Evolutionary conservation across 2,888 invertebrate species (phyloP), one percentile per base, ranked within the genome.

Genomic region (Cantharis flavilabris): DNA sequence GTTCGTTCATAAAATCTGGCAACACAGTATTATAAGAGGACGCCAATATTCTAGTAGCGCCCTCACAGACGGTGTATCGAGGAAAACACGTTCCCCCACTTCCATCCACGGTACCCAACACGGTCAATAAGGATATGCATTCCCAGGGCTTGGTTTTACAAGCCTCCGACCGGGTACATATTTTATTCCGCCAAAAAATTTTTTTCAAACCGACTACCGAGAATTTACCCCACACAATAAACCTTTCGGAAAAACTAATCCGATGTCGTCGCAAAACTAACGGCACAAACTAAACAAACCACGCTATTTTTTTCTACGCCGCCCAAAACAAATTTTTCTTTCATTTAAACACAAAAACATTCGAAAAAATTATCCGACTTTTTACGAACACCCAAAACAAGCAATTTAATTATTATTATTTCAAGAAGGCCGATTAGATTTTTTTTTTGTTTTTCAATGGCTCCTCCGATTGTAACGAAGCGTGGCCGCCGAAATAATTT

Each of bases 81-180:
- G 80, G 79, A 79, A 80, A 79, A 84, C 83, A 80, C 76, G 77
- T 80, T 73, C 80, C 81, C 82, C 79, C 81, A 78, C 80, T 79
- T 65, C 82, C 75, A 87, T 78, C 78, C 71, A 71, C 79, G 82
- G 82, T 80, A 30, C 79, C 82, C 83, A 82, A 84, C 80, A 82
- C 89, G 89, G 88, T 89, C 89, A 89, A 89, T 89, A 87, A 86
- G 86, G 85, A 83, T 77, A 81, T 79, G 81, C 85, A 86, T 86
- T 86, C 86, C 86, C 87, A 85, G 85, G 86, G 85, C 84, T 84
- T 84, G 81, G 84, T 84, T 83, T 84, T 83, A 84, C 82, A 69
- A 76, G 82, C 81, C 78, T 70, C 77, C 64, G 73, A 72, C 75
- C 82, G 73, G 73, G 73, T 71, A 63, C 67, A 70, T 74, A 70